Conservation (phyloP, 2,113 vertebrate genomes). For the Petaurus breviceps region DNA sequence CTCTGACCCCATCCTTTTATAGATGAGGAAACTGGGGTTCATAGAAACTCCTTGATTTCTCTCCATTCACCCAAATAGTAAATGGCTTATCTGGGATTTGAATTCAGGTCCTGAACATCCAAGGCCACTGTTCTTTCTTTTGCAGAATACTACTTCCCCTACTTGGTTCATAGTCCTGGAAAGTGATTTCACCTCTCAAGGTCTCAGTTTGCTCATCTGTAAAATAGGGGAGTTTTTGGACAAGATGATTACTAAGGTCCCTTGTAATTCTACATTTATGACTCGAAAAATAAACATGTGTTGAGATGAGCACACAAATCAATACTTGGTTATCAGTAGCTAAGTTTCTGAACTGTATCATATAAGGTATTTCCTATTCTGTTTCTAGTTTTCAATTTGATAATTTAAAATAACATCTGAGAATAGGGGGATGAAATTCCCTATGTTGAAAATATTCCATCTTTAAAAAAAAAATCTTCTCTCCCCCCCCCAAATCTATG, state of each 20-base stretch:
- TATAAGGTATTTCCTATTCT: slow-evolving; percentile 50
- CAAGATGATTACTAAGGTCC: background rate
- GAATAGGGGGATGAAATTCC: slow-evolving; percentile 37
- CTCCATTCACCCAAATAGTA: background rate
- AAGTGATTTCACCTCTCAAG: background rate
- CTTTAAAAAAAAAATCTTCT: slow-evolving; percentile 39
- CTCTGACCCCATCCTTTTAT: background rate
- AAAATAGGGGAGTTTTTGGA: background rate
- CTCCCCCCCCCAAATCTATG: background rate
- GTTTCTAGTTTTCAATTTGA: slow-evolving; percentile 46
- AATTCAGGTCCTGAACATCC: background rate
- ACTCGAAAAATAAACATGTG: slow-evolving; percentile 71
- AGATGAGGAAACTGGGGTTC: background rate
- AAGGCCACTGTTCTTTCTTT: background rate
- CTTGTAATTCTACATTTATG: background rate
- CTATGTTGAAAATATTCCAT: slow-evolving; percentile 34
- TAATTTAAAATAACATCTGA: slow-evolving; percentile 27
- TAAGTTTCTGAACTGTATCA: slow-evolving; percentile 52
- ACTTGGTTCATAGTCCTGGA: background rate
- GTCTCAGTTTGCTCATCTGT: background rate
- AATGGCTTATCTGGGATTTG: background rate
- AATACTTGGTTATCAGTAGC: slow-evolving; percentile 49
- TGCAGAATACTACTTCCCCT: background rate
- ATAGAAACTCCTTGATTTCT: background rate
- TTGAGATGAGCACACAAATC: slow-evolving; percentile 77